Base-by-base conservation (phyloP, 2,888 invertebrate genomes). In the Sussaba pulchella region DNA sequence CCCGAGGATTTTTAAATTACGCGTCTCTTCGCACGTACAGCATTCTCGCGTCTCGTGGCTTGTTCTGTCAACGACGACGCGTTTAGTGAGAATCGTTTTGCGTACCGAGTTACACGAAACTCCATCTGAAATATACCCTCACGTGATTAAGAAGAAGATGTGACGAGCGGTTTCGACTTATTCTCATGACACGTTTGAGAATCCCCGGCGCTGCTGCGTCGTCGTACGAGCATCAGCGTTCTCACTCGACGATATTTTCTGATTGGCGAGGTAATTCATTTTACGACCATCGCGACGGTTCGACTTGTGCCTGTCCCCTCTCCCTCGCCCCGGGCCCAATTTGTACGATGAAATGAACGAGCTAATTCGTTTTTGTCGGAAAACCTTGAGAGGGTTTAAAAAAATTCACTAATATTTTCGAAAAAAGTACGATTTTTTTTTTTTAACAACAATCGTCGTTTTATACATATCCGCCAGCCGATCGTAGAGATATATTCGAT, bases 81-180 rank as follows among this genome's bases (percentile, higher is more conserved):
- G 59, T 50, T 76, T 59, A 66, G 59, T 14, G 66, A 19, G 59
- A 67, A 78, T 72, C 66, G 72, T 72, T 72, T 52, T 63, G 72
- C 19, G 50, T 52, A 31, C 52, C 43, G 21, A 72, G 66, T 59
- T 57, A 39, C 67, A 59, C 14, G 14, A 14, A 59, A 47, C 19
- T 66, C 26, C 52, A 31, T 52, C 1, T 19, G 10, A n/a, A 36
- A 41, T n/a, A n/a, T 52, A 41, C 45, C n/a, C 10, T 69, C 24
- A 45, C 24, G 47, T 47, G 57, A 70, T 69, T 54, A 54, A 31
- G 17, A 19, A 71, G 19, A 21, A 39, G 24, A 67, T 43, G 36
- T 21, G 17, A 69, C 41, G 24, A 41, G 9, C 41, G 14, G 14
- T 41, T 69, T 69, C 52, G 52, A 69, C 31, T 67, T 39, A 21